Evolutionary conservation across 2,888 invertebrate genomes (phyloP).

Genomic region (Spilosoma lubricipeda): DNA sequence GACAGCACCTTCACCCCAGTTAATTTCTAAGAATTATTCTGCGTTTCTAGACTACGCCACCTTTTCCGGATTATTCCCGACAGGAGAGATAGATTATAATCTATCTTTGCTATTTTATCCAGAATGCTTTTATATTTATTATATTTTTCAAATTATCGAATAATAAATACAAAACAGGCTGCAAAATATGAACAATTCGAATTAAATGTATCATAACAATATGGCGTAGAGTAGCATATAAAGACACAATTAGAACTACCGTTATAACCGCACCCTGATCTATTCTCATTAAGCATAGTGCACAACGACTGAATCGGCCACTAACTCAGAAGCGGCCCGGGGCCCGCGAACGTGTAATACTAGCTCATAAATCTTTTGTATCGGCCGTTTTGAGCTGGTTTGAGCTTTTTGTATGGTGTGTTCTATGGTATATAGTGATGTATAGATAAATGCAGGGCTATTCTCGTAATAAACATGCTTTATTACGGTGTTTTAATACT

Average conservation of each 20-base stretch:
- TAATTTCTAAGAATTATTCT: no score
- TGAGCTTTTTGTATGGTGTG: conserved; percentile 47
- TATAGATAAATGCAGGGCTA: conserved; percentile 32
- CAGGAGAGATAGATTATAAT: no score
- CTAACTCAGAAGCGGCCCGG: conserved; percentile 59
- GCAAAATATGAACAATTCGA: conserved; percentile 13
- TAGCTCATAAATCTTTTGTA: conserved; percentile 61
- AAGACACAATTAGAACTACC: conserved; percentile 60
- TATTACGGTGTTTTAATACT: conserved; percentile 8
- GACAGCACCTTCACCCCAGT: no score
- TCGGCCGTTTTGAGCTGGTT: conserved; percentile 51
- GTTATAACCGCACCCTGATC: conserved; percentile 57
- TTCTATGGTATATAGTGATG: conserved; percentile 39
- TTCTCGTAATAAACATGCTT: conserved; percentile 9
- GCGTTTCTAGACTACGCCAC: no score
- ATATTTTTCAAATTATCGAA: no score
- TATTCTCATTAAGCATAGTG: conserved; percentile 64
- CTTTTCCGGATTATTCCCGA: no score
- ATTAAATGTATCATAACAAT: conserved; percentile 41
- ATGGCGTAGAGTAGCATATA: conserved; percentile 29
- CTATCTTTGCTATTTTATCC: no score
- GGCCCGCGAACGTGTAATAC: conserved; percentile 61
- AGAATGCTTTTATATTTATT: no score
- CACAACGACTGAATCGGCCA: conserved; percentile 52
- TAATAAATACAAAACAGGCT: not conserved